Conservation (phyloP, 53 echinoderm and acorn worm genomes). For the Arbacia lixula region DNA sequence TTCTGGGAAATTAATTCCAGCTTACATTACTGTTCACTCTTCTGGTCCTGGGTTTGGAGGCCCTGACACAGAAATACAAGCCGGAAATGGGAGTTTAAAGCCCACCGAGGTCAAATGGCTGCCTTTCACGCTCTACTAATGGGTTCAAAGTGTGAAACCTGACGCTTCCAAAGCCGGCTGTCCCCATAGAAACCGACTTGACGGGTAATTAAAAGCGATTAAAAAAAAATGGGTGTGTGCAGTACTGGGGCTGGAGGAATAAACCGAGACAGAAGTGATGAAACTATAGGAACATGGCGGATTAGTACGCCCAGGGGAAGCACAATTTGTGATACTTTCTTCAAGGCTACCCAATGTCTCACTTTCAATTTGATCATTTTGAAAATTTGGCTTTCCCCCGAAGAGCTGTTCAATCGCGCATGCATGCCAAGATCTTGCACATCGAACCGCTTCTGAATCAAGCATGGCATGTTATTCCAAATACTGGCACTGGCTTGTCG, state of each 20-base stretch:
- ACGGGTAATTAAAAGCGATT: conserved; percentile 23
- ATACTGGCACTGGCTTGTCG: too few species aligned
- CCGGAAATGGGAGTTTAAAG: conserved; percentile 34
- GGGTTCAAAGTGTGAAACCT: conserved; percentile 32
- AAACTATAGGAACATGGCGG: too few species aligned
- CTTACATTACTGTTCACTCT: not conserved
- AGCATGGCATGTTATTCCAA: too few species aligned
- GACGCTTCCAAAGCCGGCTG: not conserved
- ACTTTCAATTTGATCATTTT: too few species aligned
- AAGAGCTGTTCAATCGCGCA: too few species aligned
- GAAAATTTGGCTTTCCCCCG: too few species aligned
- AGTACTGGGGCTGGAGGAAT: not conserved
- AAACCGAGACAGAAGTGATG: not conserved
- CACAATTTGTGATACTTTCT: too few species aligned
- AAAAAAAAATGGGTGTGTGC: conserved; percentile 40
- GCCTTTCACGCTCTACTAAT: not conserved
- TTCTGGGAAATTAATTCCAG: too few species aligned
- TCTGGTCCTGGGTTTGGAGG: not conserved
- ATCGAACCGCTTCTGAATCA: too few species aligned
- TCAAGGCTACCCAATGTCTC: too few species aligned
- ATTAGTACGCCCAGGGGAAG: too few species aligned
- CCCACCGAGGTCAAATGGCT: not conserved
- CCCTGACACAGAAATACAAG: conserved; percentile 7
- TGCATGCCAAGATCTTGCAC: too few species aligned
- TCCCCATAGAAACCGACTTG: conserved; percentile 20